These are phyloP conservation scores for Hirtodrosophila cameraria DNA, from an alignment of 2,888 invertebrate genomes.

Conservation along the genomic window DNA sequence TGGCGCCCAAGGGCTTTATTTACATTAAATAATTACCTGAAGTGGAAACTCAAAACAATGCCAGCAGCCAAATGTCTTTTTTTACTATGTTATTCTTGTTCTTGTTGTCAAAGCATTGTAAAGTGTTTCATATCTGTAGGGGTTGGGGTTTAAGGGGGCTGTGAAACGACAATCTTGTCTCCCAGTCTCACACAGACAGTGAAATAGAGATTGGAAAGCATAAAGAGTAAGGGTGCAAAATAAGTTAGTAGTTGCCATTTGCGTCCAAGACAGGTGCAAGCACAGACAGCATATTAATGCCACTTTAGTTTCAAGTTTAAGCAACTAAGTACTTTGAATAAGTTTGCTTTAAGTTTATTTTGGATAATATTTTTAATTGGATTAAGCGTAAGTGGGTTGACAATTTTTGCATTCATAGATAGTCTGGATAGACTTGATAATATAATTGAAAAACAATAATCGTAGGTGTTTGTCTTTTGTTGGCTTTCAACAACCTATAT, in stretches of 20 bases:
- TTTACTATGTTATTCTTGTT: conserved; percentile 5
- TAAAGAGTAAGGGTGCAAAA: neutral
- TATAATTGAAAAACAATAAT: no score
- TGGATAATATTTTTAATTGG: no score
- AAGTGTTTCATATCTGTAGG: conserved; percentile 45
- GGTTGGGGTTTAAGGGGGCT: no score
- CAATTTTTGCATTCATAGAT: no score
- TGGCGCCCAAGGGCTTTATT: conserved; percentile 53
- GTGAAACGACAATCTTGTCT: conserved; percentile 24
- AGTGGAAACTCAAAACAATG: conserved; percentile 44
- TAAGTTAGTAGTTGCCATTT: conserved; percentile 45
- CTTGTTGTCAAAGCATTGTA: conserved; percentile 35
- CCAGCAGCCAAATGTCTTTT: conserved; percentile 31
- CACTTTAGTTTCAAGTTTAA: conserved; percentile 23
- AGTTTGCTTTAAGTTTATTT: no score
- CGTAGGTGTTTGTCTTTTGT: no score
- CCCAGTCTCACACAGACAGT: neutral
- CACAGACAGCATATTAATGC: conserved; percentile 23
- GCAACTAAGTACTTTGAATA: neutral
- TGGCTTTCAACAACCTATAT: no score
- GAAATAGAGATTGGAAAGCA: neutral
- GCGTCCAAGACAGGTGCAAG: conserved; percentile 35
- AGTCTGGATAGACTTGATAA: no score
- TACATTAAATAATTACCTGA: conserved; percentile 70
- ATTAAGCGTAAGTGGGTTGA: no score